Conservation (phyloP, 2,113 vertebrate species). For the Mustela lutreola region DNA sequence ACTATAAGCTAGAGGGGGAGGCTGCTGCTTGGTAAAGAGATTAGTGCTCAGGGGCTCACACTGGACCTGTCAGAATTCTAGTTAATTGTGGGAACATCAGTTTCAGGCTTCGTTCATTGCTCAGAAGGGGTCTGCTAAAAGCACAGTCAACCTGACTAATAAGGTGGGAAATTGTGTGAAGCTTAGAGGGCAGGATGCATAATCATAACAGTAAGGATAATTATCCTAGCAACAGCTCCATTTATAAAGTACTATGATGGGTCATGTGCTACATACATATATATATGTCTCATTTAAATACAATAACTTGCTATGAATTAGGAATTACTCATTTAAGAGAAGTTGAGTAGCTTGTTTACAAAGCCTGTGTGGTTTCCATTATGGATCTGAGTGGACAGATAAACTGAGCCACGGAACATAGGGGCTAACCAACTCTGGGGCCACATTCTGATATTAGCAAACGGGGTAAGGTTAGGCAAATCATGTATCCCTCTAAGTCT, state of each 20-base stretch:
- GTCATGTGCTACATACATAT: not conserved
- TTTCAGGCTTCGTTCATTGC: not conserved
- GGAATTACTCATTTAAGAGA: not conserved
- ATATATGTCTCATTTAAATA: not conserved
- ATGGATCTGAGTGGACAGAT: not conserved
- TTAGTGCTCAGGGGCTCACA: not conserved
- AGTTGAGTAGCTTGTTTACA: not conserved
- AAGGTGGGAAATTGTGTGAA: not conserved
- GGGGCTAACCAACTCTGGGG: not conserved
- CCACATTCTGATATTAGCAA: not conserved
- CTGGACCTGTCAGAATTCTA: not conserved
- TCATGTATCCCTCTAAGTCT: not conserved
- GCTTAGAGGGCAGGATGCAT: not conserved
- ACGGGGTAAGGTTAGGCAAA: not conserved
- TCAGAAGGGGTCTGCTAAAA: not conserved
- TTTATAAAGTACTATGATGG: not conserved
- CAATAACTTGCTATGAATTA: not conserved
- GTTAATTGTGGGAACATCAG: not conserved
- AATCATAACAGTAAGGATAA: not conserved
- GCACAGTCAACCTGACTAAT: not conserved
- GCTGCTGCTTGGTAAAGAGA: not conserved
- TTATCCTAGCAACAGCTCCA: not conserved
- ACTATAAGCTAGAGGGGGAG: not conserved
- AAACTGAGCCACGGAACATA: not conserved
- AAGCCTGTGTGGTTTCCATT: not conserved